These are phyloP conservation scores for Drosophila teissieri DNA, from an alignment of 1,140 invertebrate species.

Conservation along the genomic window DNA sequence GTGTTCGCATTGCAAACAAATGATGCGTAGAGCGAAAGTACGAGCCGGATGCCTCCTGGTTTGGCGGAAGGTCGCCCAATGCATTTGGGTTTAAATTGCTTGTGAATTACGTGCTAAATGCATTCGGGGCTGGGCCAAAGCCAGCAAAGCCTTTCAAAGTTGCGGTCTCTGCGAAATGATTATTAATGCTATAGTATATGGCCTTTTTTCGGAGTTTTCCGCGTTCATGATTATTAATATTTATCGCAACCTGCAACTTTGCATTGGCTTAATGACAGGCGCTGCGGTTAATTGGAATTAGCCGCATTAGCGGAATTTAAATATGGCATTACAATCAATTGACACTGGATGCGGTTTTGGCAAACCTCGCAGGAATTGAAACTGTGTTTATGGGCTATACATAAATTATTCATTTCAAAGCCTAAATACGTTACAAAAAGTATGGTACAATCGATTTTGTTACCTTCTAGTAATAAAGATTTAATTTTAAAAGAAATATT, in stretches of 20 bases:
- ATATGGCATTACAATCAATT: conserved; percentile 65
- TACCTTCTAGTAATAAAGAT: no score
- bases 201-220: conserved; percentile 3
- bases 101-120: conserved; percentile 78
- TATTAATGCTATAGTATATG: conserved; percentile 52
- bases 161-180: conserved; percentile 60
- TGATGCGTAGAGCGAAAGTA: conserved; percentile 43
- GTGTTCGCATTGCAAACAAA: conserved; percentile 47
- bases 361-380: neutral
- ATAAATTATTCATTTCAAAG: neutral
- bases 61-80: conserved; percentile 9
- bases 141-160: conserved; percentile 59
- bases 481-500: neutral
- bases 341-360: conserved; percentile 10
- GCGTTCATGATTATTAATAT: conserved; percentile 34
- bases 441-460: neutral
- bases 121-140: conserved; percentile 29
- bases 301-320: conserved; percentile 45
- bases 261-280: conserved; percentile 43
- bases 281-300: conserved; percentile 60
- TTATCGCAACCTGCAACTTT: conserved; percentile 47
- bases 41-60: conserved; percentile 2
- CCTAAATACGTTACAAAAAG: neutral
- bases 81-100: conserved; percentile 64
- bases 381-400: no score